Conservation (phyloP, 1,140 invertebrate genomes). For the Stegodyphus mimosarum region DNA sequence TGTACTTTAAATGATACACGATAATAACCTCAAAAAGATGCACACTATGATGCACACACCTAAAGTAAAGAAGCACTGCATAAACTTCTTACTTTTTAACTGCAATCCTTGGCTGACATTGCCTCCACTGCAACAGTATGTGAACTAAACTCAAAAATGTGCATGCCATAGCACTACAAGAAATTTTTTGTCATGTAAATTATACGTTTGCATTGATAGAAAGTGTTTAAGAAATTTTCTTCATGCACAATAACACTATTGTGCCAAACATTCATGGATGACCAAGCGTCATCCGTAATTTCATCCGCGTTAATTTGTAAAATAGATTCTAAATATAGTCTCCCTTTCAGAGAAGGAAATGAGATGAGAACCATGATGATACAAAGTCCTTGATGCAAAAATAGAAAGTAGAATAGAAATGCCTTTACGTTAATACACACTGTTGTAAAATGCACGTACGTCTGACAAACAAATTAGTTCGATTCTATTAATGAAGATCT, state of each 20-base stretch:
- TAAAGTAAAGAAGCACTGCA: no score
- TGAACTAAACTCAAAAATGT: conserved; percentile 38
- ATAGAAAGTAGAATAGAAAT: conserved; percentile 17
- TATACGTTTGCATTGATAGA: no score
- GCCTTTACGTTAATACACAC: background rate
- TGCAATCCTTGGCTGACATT: background rate
- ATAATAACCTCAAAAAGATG: no score
- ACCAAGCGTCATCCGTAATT: conserved; percentile 20
- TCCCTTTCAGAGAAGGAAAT: conserved; percentile 25
- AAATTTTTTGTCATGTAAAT: no score
- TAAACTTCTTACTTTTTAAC: conserved; percentile 28
- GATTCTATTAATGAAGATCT: no score
- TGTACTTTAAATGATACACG: no score
- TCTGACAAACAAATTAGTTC: no score
- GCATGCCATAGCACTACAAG: conserved; percentile 35
- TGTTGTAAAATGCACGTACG: no score
- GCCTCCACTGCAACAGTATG: conserved; percentile 37
- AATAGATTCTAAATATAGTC: conserved; percentile 42
- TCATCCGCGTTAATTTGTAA: conserved; percentile 38
- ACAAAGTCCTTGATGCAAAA: conserved; percentile 45
- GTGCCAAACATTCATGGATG: conserved; percentile 33
- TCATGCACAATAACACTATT: no score
- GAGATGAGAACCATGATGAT: conserved; percentile 10
- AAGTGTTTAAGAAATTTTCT: no score
- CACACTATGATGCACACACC: no score